Evolutionary conservation across 2,797 vertebrate species (phyloP).

Genomic region (Gymnoscopelus microlampas): DNA sequence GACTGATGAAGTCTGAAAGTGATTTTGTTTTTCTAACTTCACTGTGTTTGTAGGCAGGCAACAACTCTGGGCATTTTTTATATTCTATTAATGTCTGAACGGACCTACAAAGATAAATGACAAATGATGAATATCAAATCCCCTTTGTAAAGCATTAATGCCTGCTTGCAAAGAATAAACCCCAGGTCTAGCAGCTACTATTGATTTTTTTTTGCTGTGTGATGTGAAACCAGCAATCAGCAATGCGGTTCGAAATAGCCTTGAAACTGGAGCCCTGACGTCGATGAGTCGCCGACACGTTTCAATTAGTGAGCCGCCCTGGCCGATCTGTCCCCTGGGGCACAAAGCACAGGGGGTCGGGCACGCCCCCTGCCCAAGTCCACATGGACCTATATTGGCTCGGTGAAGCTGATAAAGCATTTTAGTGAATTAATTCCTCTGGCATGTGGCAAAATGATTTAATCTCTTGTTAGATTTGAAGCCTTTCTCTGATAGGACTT

Average conservation of each 20-base stretch:
- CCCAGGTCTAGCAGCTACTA: slow-evolving; percentile 79
- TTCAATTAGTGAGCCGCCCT: slow-evolving; percentile 89
- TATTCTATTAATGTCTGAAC: slow-evolving; percentile 33
- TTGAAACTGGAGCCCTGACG: slow-evolving; percentile 87
- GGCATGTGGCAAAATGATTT: slow-evolving; percentile 35
- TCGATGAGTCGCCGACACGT: slow-evolving; percentile 90
- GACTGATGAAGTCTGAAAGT: not conserved
- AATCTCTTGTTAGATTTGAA: slow-evolving; percentile 40
- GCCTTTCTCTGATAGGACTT: too few relatives aligned
- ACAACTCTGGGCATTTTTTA: not conserved
- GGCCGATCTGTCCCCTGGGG: slow-evolving; percentile 85
- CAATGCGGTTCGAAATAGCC: slow-evolving; percentile 87
- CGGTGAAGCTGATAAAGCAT: slow-evolving; percentile 65
- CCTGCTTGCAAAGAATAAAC: slow-evolving; percentile 81
- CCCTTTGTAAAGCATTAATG: slow-evolving; percentile 78
- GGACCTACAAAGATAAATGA: slow-evolving; percentile 61
- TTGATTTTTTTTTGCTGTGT: slow-evolving; percentile 82
- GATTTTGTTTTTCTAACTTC: not conserved
- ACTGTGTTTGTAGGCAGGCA: not conserved
- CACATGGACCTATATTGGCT: slow-evolving; percentile 64
- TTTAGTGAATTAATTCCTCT: slow-evolving; percentile 46
- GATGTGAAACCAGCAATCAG: slow-evolving; percentile 90
- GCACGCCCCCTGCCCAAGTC: slow-evolving; percentile 69
- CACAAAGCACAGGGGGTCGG: slow-evolving; percentile 72
- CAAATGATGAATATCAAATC: slow-evolving; percentile 73